Evolutionary conservation across 2,113 vertebrate species (phyloP).

Genomic region (Lipotes vexillifer): DNA sequence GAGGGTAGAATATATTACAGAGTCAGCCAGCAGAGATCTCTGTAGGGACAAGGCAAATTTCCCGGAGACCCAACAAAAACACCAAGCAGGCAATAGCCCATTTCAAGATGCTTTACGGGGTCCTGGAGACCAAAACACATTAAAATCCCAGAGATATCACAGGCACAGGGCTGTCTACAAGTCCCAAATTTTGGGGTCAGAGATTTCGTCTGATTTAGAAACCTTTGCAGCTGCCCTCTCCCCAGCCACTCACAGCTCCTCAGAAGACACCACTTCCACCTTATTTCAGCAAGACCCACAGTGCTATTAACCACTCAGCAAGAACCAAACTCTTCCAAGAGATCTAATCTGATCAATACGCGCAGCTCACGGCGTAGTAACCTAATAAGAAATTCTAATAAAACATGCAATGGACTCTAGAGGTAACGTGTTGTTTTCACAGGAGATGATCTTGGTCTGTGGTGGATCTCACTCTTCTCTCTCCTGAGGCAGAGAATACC

Average conservation of each 20-base stretch:
- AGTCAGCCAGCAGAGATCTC: not conserved
- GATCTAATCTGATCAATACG: not conserved
- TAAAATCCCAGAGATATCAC: not conserved
- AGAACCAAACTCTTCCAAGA: not conserved
- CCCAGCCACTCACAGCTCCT: no score
- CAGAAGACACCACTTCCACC: not conserved
- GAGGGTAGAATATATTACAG: no score
- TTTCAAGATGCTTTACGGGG: not conserved
- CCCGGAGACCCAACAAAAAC: not conserved
- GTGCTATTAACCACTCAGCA: not conserved
- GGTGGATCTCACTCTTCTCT: not conserved
- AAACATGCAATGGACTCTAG: not conserved
- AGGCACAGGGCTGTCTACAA: not conserved
- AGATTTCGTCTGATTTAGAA: not conserved
- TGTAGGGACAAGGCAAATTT: not conserved
- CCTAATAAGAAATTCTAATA: not conserved
- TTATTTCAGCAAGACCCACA: not conserved
- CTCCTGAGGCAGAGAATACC: not conserved
- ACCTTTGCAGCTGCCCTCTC: not conserved
- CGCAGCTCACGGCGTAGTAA: not conserved
- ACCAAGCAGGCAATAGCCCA: not conserved
- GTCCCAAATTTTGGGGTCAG: not conserved
- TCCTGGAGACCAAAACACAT: not conserved
- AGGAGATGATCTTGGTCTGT: not conserved
- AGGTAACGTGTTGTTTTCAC: not conserved